Evolutionary conservation across 1,140 invertebrate species (phyloP).

Genomic region (Tenebrio molitor): DNA sequence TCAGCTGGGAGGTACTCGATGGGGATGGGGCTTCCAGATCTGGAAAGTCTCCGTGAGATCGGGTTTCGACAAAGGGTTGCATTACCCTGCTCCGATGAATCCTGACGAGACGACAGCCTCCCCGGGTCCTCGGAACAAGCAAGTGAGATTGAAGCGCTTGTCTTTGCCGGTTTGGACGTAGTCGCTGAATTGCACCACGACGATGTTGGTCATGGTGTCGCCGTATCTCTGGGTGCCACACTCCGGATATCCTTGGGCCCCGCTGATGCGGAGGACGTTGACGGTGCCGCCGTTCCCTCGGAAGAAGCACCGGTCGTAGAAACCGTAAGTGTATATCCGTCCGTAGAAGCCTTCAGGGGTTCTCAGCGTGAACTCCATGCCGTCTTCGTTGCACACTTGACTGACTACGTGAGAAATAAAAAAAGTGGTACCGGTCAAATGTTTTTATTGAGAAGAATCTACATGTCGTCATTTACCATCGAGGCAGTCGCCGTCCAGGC

Average conservation of each 20-base stretch:
- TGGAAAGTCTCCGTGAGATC: conserved; percentile 61
- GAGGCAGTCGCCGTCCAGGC: conserved; percentile 80
- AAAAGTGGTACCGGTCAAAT: conserved; percentile 41
- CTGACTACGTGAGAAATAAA: conserved; percentile 74
- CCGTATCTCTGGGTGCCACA: conserved; percentile 93
- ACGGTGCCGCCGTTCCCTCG: conserved; percentile 87
- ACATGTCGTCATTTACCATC: conserved; percentile 74
- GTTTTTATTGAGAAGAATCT: conserved; percentile 33
- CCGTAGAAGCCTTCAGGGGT: conserved; percentile 91
- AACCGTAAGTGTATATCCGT: conserved; percentile 92
- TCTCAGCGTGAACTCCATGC: conserved; percentile 92
- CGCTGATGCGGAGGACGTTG: conserved; percentile 87
- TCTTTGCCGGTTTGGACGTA: conserved; percentile 92
- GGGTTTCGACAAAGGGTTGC: not conserved
- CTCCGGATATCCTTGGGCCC: conserved; percentile 90
- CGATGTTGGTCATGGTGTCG: conserved; percentile 94
- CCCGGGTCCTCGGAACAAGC: conserved; percentile 89
- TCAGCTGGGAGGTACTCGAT: conserved; percentile 93
- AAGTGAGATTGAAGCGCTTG: conserved; percentile 93
- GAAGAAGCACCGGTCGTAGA: conserved; percentile 92
- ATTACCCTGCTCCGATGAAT: conserved; percentile 88
- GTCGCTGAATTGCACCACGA: conserved; percentile 94
- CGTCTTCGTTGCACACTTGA: conserved; percentile 92
- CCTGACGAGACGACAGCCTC: conserved; percentile 94
- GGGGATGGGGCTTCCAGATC: conserved; percentile 90